Base-by-base conservation (phyloP, 1,140 invertebrate species). In the Stenopsyche tienmushanensis region DNA sequence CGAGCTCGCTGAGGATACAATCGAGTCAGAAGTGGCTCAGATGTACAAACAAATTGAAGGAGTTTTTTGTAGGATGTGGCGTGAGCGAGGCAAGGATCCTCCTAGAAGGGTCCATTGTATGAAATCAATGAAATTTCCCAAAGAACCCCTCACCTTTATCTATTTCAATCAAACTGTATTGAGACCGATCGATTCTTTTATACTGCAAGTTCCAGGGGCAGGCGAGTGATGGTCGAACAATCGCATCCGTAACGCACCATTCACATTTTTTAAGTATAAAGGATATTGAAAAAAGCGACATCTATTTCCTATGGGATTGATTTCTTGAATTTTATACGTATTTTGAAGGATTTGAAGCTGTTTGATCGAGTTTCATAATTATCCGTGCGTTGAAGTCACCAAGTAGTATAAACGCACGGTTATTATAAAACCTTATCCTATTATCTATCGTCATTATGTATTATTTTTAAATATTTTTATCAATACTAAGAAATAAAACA, bases 161-260 rank as follows among this genome's bases (percentile, higher is more conserved):
- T 41, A 34, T 65, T 65, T 69, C 67, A 69, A 69, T 69, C 67
- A 59, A 69, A 65, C 41, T 45, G 63, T 44, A 65, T 65, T 62
- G 60, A 69, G 53, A 20, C 39, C 57, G 59, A 65, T 69, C 63
- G 67, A 66, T 63, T 58, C 58, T 54, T 69, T 69, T 60, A 34
- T 49, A 34, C 8, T 20, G 57, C 9, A 24, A 54, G 52, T 34
- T 50, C 47, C 47, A 21, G 18, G 20, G 17, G 41, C 34, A 57
- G 25, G 10, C 26, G 42, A 47, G 23, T 47, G 57, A 60, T 34
- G 41, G 21, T 42, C 26, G 10, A 60, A 23, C 57, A 60, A 60
- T 60, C 39, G 57, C 20, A 60, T 47, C 57, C 57, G 57, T 60
- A 60, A 47, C 57, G 41, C 57, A 60, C 57, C 13, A 20, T 55